These are phyloP conservation scores for Varanus salvator DNA, from an alignment of 2,113 vertebrate genomes.

Conservation along the genomic window DNA sequence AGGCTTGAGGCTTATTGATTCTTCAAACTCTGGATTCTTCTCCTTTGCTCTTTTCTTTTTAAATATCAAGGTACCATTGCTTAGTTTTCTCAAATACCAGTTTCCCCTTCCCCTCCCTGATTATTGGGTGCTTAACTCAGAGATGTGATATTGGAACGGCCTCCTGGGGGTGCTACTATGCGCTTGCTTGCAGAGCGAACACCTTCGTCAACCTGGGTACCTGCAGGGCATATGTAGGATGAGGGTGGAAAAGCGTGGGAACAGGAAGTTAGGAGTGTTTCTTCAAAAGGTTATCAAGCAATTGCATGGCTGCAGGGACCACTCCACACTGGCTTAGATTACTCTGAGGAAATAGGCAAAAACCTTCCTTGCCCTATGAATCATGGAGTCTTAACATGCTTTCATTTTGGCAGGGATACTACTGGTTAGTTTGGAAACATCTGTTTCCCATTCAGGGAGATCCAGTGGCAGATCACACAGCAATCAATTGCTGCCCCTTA, in stretches of 20 bases:
- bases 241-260: neutral
- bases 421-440: neutral
- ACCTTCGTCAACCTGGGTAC: slow-evolving; percentile 81
- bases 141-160: slow-evolving; percentile 97
- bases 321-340: neutral
- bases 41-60: slow-evolving; percentile 77
- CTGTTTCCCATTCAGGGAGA: neutral
- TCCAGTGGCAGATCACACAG: neutral
- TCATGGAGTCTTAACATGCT: neutral
- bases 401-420: neutral
- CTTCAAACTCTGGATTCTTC: slow-evolving; percentile 76
- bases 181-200: slow-evolving; percentile 93
- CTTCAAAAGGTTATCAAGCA: neutral
- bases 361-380: neutral
- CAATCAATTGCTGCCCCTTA: neutral
- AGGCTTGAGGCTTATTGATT: slow-evolving; percentile 95
- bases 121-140: slow-evolving; percentile 85
- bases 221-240: slow-evolving; percentile 49
- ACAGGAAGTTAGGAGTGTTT: neutral
- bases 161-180: slow-evolving; percentile 93
- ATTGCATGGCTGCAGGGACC: neutral
- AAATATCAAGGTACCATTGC: slow-evolving; percentile 77
- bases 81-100: slow-evolving; percentile 80
- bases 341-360: neutral
- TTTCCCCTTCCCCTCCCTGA: slow-evolving; percentile 55